Base-by-base conservation (phyloP, 2,888 invertebrate species). In the Drosophila rubida region DNA sequence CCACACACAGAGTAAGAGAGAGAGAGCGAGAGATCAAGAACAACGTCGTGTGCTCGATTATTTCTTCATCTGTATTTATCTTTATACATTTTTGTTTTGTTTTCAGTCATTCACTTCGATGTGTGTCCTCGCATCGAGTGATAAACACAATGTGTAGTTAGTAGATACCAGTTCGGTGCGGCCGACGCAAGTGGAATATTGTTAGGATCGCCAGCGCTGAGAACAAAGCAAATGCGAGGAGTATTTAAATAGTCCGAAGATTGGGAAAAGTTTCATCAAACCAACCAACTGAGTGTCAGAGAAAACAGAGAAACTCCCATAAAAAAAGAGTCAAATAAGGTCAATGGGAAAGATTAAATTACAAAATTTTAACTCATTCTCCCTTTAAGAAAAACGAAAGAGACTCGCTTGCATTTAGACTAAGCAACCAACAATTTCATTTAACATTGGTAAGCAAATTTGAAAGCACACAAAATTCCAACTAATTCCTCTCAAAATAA, bases 81-180 rank as follows among this genome's bases (percentile, higher is more conserved):
- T 32, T n/a, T 11, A n/a, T n/a, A n/a, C 32, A 19, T 32, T 11
- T 32, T 32, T 32, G 32, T 44, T n/a, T 39, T 49, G 16, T 23
- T 27, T 27, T 57, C 14, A 16, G 7, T 37, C 41, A 32, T 42
- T 57, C 22, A 25, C 19, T 19, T 39, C 14, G 37, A 16, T 46
- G n/a, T 42, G 25, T 63, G 39, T 59, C 50, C 60, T 57, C 53
- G n/a, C 44, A 7, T n/a, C 30, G 23, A 35, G 51, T 50, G 54
- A 51, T 59, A 60, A 60, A 42, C 37, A 48, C 46, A 54, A 35
- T 32, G 11, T 45, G 55, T 35, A 42, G 32, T 50, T 48, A 50
- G 45, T 54, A 35, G 53, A 63, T 53, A 68, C 55, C 35, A 73
- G 63, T 54, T 72, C 37, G 4, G 16, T 32, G 66, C 63, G 51